Conservation (phyloP, 2,888 invertebrate species). For the Orchestes rusci region DNA sequence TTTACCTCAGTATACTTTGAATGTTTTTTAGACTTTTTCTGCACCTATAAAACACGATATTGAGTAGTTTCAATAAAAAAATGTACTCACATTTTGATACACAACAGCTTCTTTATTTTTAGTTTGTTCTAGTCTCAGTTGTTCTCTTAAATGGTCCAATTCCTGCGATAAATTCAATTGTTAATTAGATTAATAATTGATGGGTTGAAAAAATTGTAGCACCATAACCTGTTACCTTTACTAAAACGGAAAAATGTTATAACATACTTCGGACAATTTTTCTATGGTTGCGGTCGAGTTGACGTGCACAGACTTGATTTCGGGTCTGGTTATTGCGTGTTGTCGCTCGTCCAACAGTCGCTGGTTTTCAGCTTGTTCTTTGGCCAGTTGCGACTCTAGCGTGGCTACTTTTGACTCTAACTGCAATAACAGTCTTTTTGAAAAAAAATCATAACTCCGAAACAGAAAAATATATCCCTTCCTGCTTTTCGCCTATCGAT, state of each 20-base stretch:
- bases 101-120: constrained; percentile 30
- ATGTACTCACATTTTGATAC: constrained; percentile 29
- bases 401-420: constrained; percentile 31
- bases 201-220: no score
- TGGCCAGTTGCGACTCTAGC: constrained; percentile 32
- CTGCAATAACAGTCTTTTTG: constrained; percentile 16
- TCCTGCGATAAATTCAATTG: constrained; percentile 30
- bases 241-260: constrained; percentile 16
- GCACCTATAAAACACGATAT: neutral
- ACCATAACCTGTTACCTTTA: neutral
- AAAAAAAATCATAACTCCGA: no score
- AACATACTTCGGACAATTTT: constrained; percentile 32
- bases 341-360: constrained; percentile 27
- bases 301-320: constrained; percentile 11
- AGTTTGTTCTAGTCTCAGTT: constrained; percentile 31
- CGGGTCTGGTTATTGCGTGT: constrained; percentile 15
- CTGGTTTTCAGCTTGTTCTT: constrained; percentile 32
- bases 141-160: constrained; percentile 31
- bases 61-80: neutral
- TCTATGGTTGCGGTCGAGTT: constrained; percentile 30
- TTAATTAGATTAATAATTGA: constrained; percentile 5
- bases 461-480: no score
- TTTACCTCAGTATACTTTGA: no score
- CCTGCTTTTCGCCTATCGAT: no score
- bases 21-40: constrained; percentile 4